Evolutionary conservation across 92 coral and sea anemone genomes (phyloP), one percentile per base, ranked within the genome.

Genomic region (Phenganax stokvisi): DNA sequence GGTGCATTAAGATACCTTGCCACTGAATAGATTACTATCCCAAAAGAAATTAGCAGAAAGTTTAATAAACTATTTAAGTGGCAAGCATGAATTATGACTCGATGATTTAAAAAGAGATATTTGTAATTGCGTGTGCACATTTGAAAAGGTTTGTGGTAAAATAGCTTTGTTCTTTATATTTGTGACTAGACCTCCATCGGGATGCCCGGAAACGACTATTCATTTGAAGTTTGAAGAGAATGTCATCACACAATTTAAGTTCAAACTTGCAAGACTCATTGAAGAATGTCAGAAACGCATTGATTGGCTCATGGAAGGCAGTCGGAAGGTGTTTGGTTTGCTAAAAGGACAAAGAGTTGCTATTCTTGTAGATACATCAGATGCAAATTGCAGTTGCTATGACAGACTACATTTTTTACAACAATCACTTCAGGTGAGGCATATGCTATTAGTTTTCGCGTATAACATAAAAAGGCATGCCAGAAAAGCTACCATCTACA

Each of bases 271-370:
- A 54, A 90, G 94, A 84, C 84, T 90, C 16, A 92, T 94, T 71
- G 85, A 87, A 71, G 72, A 88, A 58, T 94, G 98, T 74, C 92
- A 91, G 87, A 93, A 94, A 85, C 88, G 98, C 76, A 92, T 94
- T 54, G 87, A 88, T 66, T 94, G 98, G 98, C 86, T 94, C 56
- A 79, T 90, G 27, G 84, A 83, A 76, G 96, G 97, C 57, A 94
- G 98, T 72, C 85, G 92, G 81, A 84, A 96, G 90, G 98, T 94
- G 65, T 96, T 96, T 91, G 99, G 99, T 80, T 72, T 96, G 71
- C 85, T 96, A 61, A 96, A 96, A 78, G 99, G 99, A 54, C 91
- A 85, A 52, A 85, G 89, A 54, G 91, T 96, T 51, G 99, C 94
- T 2, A 56, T 96, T 16, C 84, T 96, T 68, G 97, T 96, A 55